phyloP scores from a whole-genome alignment of 2,888 invertebrate species.

The Aricia artaxerxes region DNA sequence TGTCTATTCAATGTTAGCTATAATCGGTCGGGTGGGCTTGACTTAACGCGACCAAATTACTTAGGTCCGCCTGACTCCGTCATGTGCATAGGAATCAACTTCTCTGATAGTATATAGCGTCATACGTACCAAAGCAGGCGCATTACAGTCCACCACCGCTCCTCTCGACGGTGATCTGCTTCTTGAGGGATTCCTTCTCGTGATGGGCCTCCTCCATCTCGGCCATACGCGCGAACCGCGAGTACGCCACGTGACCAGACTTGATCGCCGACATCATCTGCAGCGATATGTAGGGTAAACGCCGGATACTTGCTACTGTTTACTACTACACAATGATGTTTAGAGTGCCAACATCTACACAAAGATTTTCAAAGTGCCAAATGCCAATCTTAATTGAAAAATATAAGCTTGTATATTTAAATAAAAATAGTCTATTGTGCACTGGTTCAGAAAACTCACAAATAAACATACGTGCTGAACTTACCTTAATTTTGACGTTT shows the following conservation, averaged over 20 bases:
- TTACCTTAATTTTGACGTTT: neutral
- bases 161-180: constrained; percentile 93
- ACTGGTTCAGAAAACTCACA: neutral
- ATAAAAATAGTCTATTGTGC: neutral
- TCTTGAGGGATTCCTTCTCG: constrained; percentile 87
- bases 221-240: constrained; percentile 96
- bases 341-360: too few species aligned
- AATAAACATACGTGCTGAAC: neutral
- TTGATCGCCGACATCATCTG: constrained; percentile 99
- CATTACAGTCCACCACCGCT: constrained; percentile 95
- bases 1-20: too few species aligned
- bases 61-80: too few species aligned
- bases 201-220: constrained; percentile 93
- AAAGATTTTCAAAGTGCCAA: too few species aligned
- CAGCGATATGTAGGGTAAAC: constrained; percentile 24
- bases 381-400: too few species aligned
- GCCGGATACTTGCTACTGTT: neutral
- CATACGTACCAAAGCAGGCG: constrained; percentile 8
- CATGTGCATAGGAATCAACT: too few species aligned
- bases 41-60: too few species aligned
- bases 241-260: constrained; percentile 96
- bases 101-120: neutral
- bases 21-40: too few species aligned
- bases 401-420: neutral
- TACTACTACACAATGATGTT: neutral